phyloP scores from a whole-genome alignment of 2,113 vertebrate genomes.

The Aramus guarauna region DNA sequence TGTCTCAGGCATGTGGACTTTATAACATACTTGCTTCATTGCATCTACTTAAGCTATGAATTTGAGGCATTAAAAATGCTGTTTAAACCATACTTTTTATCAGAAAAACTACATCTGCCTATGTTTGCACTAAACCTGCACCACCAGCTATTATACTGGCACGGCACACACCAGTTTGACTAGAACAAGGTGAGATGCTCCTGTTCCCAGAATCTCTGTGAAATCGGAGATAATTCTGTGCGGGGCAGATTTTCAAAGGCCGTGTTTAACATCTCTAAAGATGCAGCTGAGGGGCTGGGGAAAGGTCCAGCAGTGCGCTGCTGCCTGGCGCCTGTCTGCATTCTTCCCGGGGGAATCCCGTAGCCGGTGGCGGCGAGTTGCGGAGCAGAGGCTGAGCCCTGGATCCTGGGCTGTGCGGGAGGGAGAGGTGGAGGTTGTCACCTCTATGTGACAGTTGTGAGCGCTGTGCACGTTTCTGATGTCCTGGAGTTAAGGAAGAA shows the following conservation, averaged over 20 bases:
- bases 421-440: not conserved
- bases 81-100: not conserved
- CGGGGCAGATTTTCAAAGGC: slow-evolving; percentile 7
- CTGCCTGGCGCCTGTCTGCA: slow-evolving; percentile 63
- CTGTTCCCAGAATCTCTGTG: not conserved
- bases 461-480: not conserved
- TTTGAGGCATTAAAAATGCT: not conserved
- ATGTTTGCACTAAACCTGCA: not conserved
- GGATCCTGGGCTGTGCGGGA: not conserved
- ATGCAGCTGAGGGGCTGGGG: not conserved
- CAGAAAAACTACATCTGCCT: not conserved
- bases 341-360: slow-evolving; percentile 18
- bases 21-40: not conserved
- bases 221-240: slow-evolving; percentile 23
- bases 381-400: not conserved
- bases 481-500: not conserved
- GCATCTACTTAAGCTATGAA: not conserved
- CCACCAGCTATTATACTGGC: accelerated
- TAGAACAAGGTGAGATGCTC: not conserved
- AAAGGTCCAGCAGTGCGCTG: not conserved
- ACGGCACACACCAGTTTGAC: not conserved
- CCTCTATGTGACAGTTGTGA: not conserved
- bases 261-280: slow-evolving; percentile 55
- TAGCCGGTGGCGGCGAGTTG: not conserved
- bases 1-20: not conserved